Conservation (phyloP, 2,888 invertebrate species). For the Lumbricus terrestris region DNA sequence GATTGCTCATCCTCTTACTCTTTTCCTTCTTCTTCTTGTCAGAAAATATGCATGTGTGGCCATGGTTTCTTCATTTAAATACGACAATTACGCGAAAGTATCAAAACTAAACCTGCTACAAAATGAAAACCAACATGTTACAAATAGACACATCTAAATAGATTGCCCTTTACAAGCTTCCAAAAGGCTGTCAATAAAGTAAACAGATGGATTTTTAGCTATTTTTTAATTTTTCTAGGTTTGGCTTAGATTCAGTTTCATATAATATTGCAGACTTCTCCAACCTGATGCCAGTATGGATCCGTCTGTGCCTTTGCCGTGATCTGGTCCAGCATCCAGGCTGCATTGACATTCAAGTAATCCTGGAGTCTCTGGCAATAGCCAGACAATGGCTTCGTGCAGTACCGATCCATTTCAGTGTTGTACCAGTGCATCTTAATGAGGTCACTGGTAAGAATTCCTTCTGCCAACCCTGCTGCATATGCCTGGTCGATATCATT, state of each 20-base stretch:
- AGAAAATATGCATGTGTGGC: too few relatives aligned
- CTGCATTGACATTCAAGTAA: slow-evolving; percentile 69
- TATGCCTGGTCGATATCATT: slow-evolving; percentile 80
- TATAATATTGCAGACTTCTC: background rate
- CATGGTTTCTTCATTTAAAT: too few relatives aligned
- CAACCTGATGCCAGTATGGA: slow-evolving; percentile 82
- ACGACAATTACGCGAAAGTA: too few relatives aligned
- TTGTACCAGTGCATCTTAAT: slow-evolving; percentile 80
- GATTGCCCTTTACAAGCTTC: background rate
- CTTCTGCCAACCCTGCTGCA: slow-evolving; percentile 82
- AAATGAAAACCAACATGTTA: background rate
- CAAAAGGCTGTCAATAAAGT: background rate
- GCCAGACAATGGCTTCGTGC: slow-evolving; percentile 58
- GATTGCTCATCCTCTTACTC: too few relatives aligned
- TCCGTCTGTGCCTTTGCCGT: slow-evolving; percentile 61
- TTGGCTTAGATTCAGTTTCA: background rate
- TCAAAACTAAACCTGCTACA: too few relatives aligned
- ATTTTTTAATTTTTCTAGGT: background rate
- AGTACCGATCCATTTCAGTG: slow-evolving; percentile 66
- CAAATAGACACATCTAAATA: background rate
- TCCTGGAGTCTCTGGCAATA: slow-evolving; percentile 70
- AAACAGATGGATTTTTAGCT: background rate
- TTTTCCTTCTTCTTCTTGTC: too few relatives aligned
- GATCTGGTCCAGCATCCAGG: slow-evolving; percentile 68
- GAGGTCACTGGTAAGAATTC: slow-evolving; percentile 72